Evolutionary conservation across 1,140 invertebrate genomes (phyloP).

Genomic region (Zophobas morio): DNA sequence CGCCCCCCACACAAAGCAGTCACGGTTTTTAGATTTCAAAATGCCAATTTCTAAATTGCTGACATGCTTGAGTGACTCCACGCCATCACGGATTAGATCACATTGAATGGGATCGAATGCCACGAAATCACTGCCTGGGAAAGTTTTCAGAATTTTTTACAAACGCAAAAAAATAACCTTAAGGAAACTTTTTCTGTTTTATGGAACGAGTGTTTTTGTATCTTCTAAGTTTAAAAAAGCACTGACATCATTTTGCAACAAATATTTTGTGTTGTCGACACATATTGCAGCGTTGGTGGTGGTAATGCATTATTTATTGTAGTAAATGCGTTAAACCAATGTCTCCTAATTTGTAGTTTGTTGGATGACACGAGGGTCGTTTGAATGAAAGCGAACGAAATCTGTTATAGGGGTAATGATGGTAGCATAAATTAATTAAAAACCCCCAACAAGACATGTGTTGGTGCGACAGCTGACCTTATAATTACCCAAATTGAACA

Average conservation of each 20-base stretch:
- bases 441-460: slow-evolving; percentile 50
- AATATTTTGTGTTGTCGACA: too few relatives aligned
- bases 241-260: too few relatives aligned
- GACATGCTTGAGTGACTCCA: slow-evolving; percentile 33
- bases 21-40: slow-evolving; percentile 56
- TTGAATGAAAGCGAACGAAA: slow-evolving; percentile 22
- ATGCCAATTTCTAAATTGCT: slow-evolving; percentile 57
- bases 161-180: not conserved
- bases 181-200: too few relatives aligned
- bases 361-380: not conserved
- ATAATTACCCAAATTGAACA: slow-evolving; percentile 55
- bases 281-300: too few relatives aligned
- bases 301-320: too few relatives aligned
- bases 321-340: too few relatives aligned
- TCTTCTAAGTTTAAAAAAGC: too few relatives aligned
- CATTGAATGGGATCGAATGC: slow-evolving; percentile 11
- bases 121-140: slow-evolving; percentile 40
- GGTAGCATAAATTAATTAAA: slow-evolving; percentile 55
- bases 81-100: slow-evolving; percentile 42
- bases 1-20: slow-evolving; percentile 50
- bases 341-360: too few relatives aligned
- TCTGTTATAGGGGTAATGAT: slow-evolving; percentile 53
- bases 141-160: not conserved
- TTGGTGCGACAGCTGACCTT: slow-evolving; percentile 55
- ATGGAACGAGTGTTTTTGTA: too few relatives aligned